phyloP scores from a whole-genome alignment of 2,888 invertebrate genomes.

The Zonitis immaculata region DNA sequence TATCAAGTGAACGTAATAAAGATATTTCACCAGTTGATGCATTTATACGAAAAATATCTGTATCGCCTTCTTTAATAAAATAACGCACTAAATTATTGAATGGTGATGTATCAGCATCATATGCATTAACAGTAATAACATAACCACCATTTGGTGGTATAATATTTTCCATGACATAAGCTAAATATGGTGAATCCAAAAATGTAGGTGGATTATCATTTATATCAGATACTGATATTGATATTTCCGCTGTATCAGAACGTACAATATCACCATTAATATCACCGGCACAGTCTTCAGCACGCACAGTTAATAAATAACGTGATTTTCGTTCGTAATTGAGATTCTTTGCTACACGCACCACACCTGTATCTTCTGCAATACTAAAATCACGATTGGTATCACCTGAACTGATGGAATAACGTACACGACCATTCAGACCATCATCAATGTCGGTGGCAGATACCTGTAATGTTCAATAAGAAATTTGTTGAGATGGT shows the following conservation, averaged over 20 bases:
- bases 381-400: constrained; percentile 88
- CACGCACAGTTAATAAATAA: constrained; percentile 77
- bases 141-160: constrained; percentile 76
- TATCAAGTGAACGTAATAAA: constrained; percentile 74
- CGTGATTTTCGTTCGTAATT: constrained; percentile 87
- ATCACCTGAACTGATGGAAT: constrained; percentile 84
- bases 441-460: constrained; percentile 87
- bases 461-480: constrained; percentile 59
- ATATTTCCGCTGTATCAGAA: constrained; percentile 74
- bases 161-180: constrained; percentile 90
- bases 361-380: constrained; percentile 85
- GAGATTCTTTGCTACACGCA: constrained; percentile 86
- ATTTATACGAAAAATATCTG: constrained; percentile 86
- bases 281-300: constrained; percentile 81
- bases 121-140: constrained; percentile 77
- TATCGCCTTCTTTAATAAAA: constrained; percentile 89
- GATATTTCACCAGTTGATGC: constrained; percentile 89
- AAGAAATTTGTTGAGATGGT: not conserved
- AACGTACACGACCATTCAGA: constrained; percentile 85
- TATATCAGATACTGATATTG: constrained; percentile 82
- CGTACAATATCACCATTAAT: constrained; percentile 54
- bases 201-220: constrained; percentile 94
- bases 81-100: constrained; percentile 88
- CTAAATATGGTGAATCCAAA: constrained; percentile 89
- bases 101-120: constrained; percentile 86